A percentile compares a stretch with the other conserved stretches of the same genome.
Conservation (phyloP, 1,140 invertebrate genomes). For the Drepana arcuata region DNA sequence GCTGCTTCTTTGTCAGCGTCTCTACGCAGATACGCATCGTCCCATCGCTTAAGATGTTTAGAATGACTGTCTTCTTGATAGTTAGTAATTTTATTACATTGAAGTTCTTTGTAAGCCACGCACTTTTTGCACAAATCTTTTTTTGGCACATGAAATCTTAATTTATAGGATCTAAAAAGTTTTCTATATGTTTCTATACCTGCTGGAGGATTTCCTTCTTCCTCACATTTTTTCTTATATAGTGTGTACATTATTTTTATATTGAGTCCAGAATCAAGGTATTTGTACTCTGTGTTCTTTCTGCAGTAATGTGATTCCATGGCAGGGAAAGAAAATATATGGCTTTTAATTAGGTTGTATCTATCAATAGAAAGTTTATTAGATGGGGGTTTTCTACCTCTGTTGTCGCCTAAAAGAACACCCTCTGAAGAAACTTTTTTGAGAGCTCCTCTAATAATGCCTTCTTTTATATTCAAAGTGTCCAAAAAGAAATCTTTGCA, state of each 20-base stretch:
- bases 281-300: not conserved
- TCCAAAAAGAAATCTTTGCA: not conserved
- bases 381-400: constrained; percentile 2
- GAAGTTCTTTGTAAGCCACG: not conserved
- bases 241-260: not conserved
- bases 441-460: not conserved
- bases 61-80: not conserved
- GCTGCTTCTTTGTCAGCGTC: constrained; percentile 4
- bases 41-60: not conserved
- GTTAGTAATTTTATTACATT: too few species aligned
- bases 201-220: not conserved
- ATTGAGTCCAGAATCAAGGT: not conserved
- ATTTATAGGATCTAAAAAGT: constrained; percentile 3
- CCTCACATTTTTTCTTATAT: constrained; percentile 1
- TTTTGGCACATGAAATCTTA: constrained; percentile 5
- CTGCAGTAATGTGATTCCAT: not conserved
- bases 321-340: not conserved
- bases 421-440: not conserved
- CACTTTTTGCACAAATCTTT: constrained; percentile 4
- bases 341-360: not conserved
- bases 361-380: not conserved
- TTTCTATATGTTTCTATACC: not conserved
- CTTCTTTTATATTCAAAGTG: not conserved
- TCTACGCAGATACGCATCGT: not conserved
- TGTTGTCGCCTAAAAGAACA: not conserved